Evolutionary conservation across 2,888 invertebrate genomes (phyloP).

Genomic region (Malacosoma neustria): DNA sequence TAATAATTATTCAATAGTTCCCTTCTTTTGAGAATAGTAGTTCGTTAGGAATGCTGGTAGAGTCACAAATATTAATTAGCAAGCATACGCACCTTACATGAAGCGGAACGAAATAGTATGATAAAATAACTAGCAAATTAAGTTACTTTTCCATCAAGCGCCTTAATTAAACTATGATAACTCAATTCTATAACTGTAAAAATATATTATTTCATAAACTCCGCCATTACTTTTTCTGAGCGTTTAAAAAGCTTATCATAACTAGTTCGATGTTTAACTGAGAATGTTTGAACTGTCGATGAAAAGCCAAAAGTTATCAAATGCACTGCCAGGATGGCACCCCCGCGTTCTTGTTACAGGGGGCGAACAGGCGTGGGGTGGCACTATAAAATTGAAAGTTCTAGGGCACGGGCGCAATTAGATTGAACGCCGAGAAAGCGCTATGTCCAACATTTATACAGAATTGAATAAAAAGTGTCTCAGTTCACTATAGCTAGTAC

Average conservation of each 20-base stretch:
- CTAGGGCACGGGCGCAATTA: conserved; percentile 34
- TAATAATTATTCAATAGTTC: no score
- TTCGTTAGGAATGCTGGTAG: no score
- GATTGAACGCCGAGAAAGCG: conserved; percentile 24
- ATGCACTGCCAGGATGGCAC: conserved; percentile 14
- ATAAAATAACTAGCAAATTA: no score
- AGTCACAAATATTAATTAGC: no score
- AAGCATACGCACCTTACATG: no score
- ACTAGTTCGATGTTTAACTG: not conserved
- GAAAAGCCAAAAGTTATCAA: conserved; percentile 22
- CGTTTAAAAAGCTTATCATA: not conserved
- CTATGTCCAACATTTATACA: conserved; percentile 27
- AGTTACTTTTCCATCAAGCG: no score
- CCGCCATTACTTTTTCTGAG: not conserved
- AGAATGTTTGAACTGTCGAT: conserved; percentile 15
- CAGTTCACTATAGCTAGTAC: conserved; percentile 6
- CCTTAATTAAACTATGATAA: no score
- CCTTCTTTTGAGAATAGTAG: no score
- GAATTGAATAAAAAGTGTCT: conserved; percentile 10
- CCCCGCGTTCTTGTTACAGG: conserved; percentile 21
- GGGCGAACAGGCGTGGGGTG: conserved; percentile 11
- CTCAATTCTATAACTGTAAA: no score
- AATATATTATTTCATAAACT: no score
- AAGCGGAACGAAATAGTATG: no score
- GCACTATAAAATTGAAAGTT: conserved; percentile 30